Conservation (phyloP, 2,797 vertebrate species). For the Pangasius krempfi region DNA sequence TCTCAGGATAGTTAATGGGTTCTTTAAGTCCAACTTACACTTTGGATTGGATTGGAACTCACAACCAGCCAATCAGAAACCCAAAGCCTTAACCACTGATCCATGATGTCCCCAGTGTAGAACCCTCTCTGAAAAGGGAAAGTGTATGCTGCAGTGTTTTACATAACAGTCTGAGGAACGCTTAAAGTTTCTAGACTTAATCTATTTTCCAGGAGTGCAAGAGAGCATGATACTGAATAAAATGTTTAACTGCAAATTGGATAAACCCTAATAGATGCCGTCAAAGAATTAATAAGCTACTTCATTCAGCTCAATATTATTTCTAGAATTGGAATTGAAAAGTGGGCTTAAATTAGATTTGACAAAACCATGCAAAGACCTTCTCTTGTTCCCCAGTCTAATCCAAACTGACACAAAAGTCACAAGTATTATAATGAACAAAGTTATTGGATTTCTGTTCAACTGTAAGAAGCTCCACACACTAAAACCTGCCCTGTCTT, state of each 20-base stretch:
- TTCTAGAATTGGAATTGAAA: neutral
- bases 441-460: neutral
- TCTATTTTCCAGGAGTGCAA: neutral
- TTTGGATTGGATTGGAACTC: neutral
- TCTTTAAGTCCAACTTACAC: neutral
- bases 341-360: neutral
- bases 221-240: neutral
- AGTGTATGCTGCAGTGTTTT: slow-evolving; percentile 7
- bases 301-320: neutral
- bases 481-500: neutral
- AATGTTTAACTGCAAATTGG: slow-evolving; percentile 1
- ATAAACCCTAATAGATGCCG: neutral
- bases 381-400: neutral
- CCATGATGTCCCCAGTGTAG: neutral
- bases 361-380: neutral
- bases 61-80: neutral
- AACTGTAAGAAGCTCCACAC: neutral
- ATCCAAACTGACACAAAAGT: neutral
- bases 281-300: neutral
- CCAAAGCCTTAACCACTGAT: neutral
- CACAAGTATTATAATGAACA: neutral
- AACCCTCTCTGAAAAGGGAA: neutral
- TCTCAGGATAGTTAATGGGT: neutral
- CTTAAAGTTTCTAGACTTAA: neutral
- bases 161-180: neutral